Evolutionary conservation across 1,140 invertebrate genomes (phyloP).

Genomic region (Pseudomyrmex sp.): DNA sequence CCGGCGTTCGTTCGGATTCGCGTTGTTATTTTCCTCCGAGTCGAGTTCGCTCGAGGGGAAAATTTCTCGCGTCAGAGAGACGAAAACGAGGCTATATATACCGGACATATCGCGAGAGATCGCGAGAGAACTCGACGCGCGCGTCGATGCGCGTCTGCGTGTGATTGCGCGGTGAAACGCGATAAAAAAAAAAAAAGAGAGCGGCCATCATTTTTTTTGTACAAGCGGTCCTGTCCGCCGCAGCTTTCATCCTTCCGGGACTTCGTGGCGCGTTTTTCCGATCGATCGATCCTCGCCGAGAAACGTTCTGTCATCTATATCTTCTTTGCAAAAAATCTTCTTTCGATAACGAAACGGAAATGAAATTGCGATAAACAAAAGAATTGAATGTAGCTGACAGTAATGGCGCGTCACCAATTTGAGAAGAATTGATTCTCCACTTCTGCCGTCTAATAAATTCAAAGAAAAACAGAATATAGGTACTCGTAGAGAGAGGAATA

Average conservation of each 20-base stretch:
- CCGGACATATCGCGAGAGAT: slow-evolving; percentile 19
- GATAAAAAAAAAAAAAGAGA: slow-evolving; percentile 44
- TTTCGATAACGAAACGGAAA: neutral
- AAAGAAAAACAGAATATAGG: neutral
- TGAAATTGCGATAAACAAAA: slow-evolving; percentile 11
- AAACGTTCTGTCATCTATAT: neutral
- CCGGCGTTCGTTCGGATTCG: neutral
- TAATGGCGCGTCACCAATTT: neutral
- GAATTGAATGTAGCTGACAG: neutral
- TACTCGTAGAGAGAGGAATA: neutral
- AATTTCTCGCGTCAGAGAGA: slow-evolving; percentile 14
- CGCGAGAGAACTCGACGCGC: slow-evolving; percentile 4
- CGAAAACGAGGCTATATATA: neutral
- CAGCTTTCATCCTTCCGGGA: slow-evolving; percentile 47
- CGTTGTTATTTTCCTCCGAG: neutral
- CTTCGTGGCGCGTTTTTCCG: slow-evolving; percentile 5
- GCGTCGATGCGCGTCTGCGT: slow-evolving; percentile 30
- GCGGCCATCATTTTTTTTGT: slow-evolving; percentile 40
- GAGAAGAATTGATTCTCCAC: neutral
- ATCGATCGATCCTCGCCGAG: neutral
- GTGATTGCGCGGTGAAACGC: slow-evolving; percentile 24
- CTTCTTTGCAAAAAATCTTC: too few relatives aligned
- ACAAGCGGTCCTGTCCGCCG: slow-evolving; percentile 33
- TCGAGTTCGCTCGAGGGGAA: neutral
- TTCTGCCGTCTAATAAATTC: neutral